Conservation (phyloP, 2,797 vertebrate species). For the Taeniopygia guttata region DNA sequence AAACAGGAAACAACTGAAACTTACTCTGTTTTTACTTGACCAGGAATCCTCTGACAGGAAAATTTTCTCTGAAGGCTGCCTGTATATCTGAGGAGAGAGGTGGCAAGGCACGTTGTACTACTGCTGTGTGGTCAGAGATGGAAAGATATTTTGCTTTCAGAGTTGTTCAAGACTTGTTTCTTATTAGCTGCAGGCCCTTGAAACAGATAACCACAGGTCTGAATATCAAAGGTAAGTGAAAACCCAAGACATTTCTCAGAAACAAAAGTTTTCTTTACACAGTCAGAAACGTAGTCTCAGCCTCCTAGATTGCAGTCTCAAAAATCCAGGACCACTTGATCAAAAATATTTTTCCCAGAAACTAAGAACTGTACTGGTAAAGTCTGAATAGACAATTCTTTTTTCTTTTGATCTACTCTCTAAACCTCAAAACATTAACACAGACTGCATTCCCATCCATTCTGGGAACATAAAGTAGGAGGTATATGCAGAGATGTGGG, state of each 20-base stretch:
- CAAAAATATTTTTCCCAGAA: neutral
- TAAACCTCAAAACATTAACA: neutral
- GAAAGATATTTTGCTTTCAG: neutral
- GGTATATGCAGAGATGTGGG: neutral
- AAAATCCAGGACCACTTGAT: neutral
- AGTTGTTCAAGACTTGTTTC: neutral
- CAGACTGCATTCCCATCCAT: neutral
- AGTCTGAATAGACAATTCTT: neutral
- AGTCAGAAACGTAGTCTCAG: neutral
- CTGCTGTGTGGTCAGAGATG: neutral
- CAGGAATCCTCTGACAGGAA: neutral
- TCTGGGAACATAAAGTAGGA: neutral
- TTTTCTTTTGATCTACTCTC: neutral
- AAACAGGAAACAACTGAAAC: conserved; percentile 43
- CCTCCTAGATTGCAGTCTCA: neutral
- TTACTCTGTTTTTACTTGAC: conserved; percentile 33
- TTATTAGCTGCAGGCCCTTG: neutral
- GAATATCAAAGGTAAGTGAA: conserved; percentile 5
- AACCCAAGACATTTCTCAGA: neutral
- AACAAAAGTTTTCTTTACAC: neutral
- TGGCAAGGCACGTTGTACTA: neutral
- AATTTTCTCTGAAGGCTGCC: conserved; percentile 15
- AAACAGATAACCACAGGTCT: neutral
- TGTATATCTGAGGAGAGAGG: neutral
- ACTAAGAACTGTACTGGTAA: neutral